A percentile compares a stretch with the other conserved stretches of the same genome.
Conservation (phyloP, 2,888 invertebrate species). For the Himalopsyche japonica region DNA sequence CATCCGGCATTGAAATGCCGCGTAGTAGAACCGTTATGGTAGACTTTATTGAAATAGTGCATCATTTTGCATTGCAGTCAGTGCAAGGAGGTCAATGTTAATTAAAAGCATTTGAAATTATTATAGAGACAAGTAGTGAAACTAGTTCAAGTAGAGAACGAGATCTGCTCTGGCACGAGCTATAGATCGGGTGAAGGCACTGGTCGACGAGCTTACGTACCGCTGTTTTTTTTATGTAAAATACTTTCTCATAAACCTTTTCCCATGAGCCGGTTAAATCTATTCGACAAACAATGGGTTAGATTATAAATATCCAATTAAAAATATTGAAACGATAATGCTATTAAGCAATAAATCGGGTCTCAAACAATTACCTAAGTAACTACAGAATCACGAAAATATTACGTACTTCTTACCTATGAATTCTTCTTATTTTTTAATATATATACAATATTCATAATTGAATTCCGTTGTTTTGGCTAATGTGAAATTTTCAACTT, state of each 20-base stretch:
- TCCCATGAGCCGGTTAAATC: background rate
- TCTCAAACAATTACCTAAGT: no score
- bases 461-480: no score
- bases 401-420: no score
- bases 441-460: no score
- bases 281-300: no score
- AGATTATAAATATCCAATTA: no score
- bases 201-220: background rate
- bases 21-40: background rate
- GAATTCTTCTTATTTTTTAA: no score
- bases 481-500: no score
- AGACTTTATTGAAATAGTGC: background rate
- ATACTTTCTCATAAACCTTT: background rate
- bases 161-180: background rate
- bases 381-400: no score
- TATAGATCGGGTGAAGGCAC: background rate
- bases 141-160: background rate
- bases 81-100: slow-evolving; percentile 14
- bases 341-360: no score
- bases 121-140: background rate
- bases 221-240: background rate
- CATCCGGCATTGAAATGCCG: background rate
- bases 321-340: no score
- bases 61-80: background rate
- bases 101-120: slow-evolving; percentile 15